Evolutionary conservation across 1,140 invertebrate genomes (phyloP).

Genomic region (Tetragnatha versicolor): DNA sequence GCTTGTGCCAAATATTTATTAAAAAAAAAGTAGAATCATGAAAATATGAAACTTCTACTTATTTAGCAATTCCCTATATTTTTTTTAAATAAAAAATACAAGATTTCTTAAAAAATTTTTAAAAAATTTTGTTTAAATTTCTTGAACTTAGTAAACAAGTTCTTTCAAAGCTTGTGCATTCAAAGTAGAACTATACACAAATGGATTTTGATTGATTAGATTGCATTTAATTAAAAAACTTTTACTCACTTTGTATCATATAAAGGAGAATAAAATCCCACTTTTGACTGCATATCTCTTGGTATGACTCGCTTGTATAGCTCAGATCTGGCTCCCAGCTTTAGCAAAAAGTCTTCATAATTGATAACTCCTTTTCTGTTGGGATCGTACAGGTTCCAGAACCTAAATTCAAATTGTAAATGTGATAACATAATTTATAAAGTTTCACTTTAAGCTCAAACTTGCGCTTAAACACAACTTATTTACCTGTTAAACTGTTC

Average conservation of each 20-base stretch:
- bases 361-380: slow-evolving; percentile 11
- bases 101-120: too few species aligned
- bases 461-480: neutral
- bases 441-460: neutral
- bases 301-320: slow-evolving; percentile 31
- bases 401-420: slow-evolving; percentile 1
- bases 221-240: neutral
- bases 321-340: slow-evolving; percentile 22
- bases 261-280: neutral
- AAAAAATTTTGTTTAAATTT: neutral
- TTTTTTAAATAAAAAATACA: too few species aligned
- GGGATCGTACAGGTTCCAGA: slow-evolving; percentile 42
- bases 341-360: slow-evolving; percentile 40
- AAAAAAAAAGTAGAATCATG: too few species aligned
- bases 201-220: neutral
- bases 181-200: neutral
- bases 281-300: neutral
- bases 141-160: neutral
- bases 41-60: too few species aligned
- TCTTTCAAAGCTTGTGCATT: neutral
- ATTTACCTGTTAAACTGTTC: slow-evolving; percentile 25
- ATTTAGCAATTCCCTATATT: too few species aligned
- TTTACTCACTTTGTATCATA: neutral
- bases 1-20: too few species aligned
- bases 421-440: neutral